Percentiles rank a stretch among this genome's conserved stretches.
phyloP scores from a whole-genome alignment of 2,797 vertebrate genomes.

The Morus bassanus region DNA sequence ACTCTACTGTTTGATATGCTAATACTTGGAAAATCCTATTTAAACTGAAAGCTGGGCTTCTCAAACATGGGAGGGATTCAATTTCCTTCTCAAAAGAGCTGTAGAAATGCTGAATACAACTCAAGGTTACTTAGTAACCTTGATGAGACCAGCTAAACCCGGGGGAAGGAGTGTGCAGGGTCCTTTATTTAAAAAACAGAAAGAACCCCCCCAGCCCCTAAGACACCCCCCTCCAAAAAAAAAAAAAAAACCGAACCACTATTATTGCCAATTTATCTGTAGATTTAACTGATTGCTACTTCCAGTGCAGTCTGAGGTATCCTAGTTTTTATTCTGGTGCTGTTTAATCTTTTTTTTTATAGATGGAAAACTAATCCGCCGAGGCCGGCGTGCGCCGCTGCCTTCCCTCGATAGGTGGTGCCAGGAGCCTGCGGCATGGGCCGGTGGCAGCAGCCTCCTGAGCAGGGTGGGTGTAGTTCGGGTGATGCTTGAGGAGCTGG shows the following conservation, averaged over 20 bases:
- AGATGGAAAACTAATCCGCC: background rate
- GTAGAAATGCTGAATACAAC: background rate
- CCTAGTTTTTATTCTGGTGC: background rate
- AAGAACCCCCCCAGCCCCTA: background rate
- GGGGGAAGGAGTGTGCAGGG: background rate
- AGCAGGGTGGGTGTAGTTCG: fast-evolving
- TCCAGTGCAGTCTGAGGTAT: background rate
- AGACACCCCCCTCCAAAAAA: background rate
- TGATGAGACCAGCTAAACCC: background rate
- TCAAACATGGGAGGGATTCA: background rate
- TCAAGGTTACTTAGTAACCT: constrained; percentile 25
- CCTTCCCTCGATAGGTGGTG: background rate
- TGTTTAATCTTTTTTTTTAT: background rate
- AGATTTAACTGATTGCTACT: background rate
- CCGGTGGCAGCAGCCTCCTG: background rate
- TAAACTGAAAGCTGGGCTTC: background rate
- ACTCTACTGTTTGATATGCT: constrained; percentile 33
- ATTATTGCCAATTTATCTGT: background rate
- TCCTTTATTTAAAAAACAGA: background rate
- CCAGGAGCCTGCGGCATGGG: background rate
- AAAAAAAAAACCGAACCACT: background rate
- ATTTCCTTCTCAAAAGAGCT: background rate
- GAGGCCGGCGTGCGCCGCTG: background rate
- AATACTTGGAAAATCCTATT: constrained; percentile 47
- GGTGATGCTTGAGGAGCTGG: background rate